A percentile compares a stretch with the other conserved stretches of the same genome.
Conservation (phyloP, 92 coral and sea anemone genomes). For the Blastomussa wellsi region DNA sequence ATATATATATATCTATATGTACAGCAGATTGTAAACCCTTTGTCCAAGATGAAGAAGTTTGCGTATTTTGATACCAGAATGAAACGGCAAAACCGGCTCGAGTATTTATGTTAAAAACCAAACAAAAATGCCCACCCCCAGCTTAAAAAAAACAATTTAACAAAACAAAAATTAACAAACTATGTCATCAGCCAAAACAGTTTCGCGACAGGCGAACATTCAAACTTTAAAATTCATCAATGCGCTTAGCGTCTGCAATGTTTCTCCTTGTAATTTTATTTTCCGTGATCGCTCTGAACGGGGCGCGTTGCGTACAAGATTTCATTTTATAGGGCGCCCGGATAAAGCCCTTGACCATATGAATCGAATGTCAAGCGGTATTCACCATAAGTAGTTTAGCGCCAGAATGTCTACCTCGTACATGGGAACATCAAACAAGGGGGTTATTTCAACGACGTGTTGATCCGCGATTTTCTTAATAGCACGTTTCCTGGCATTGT, state of each 20-base stretch:
- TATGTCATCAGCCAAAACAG: background rate
- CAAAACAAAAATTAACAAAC: background rate
- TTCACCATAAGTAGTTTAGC: constrained; percentile 23
- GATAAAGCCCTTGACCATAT: constrained; percentile 1
- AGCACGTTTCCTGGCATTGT: constrained; percentile 49
- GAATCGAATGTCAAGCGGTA: constrained; percentile 28
- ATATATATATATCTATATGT: no score
- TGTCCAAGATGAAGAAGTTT: background rate
- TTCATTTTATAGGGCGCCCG: background rate
- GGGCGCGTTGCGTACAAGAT: background rate
- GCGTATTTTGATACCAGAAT: background rate
- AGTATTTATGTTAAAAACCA: background rate
- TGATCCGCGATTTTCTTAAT: constrained; percentile 23
- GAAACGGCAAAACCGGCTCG: background rate
- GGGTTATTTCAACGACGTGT: constrained; percentile 38
- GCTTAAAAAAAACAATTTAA: no score
- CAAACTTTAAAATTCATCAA: background rate
- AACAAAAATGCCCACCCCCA: background rate
- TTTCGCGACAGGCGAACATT: background rate
- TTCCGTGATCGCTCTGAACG: background rate
- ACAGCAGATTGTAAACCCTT: background rate
- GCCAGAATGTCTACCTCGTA: constrained; percentile 26
- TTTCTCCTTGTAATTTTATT: background rate
- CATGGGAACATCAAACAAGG: constrained; percentile 26
- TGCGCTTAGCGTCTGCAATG: background rate